These are phyloP conservation scores for Hyperoplus immaculatus DNA, from an alignment of 2,797 vertebrate genomes.

Conservation along the genomic window DNA sequence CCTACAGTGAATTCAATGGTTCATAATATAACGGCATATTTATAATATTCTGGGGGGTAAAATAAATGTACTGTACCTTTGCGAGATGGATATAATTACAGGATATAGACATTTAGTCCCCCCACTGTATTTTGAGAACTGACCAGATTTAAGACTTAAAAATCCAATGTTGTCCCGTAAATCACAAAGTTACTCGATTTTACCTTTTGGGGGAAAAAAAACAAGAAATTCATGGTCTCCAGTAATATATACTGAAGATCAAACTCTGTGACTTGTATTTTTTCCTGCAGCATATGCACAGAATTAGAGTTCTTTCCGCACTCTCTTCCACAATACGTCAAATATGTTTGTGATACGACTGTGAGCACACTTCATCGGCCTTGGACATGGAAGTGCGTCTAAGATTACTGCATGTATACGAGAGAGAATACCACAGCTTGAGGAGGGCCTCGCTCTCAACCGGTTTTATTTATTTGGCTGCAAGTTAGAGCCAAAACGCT, in stretches of 20 bases:
- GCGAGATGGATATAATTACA: constrained; percentile 2
- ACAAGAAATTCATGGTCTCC: background rate
- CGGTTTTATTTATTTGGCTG: constrained; percentile 70
- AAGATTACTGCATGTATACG: constrained; percentile 45
- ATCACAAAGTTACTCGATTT: background rate
- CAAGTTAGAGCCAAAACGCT: constrained; percentile 48
- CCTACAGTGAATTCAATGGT: background rate
- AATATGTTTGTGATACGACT: constrained; percentile 33
- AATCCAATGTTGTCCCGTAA: background rate
- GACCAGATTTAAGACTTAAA: constrained; percentile 2
- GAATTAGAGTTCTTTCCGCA: constrained; percentile 6
- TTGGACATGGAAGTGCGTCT: constrained; percentile 54
- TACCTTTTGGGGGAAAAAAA: background rate
- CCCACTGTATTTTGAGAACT: background rate
- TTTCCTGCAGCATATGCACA: constrained; percentile 24
- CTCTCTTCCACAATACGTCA: constrained; percentile 32
- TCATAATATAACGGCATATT: background rate
- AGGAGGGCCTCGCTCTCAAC: constrained; percentile 41
- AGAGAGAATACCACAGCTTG: constrained; percentile 50
- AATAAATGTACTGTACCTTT: background rate
- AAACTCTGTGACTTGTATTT: background rate
- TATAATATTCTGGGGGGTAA: background rate
- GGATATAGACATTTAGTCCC: background rate
- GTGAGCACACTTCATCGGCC: constrained; percentile 20
- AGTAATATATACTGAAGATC: background rate